Percentiles rank a stretch among this genome's conserved stretches.
These are phyloP conservation scores for Temnothorax unifasciatus DNA, from an alignment of 2,888 invertebrate species.

Conservation along the genomic window DNA sequence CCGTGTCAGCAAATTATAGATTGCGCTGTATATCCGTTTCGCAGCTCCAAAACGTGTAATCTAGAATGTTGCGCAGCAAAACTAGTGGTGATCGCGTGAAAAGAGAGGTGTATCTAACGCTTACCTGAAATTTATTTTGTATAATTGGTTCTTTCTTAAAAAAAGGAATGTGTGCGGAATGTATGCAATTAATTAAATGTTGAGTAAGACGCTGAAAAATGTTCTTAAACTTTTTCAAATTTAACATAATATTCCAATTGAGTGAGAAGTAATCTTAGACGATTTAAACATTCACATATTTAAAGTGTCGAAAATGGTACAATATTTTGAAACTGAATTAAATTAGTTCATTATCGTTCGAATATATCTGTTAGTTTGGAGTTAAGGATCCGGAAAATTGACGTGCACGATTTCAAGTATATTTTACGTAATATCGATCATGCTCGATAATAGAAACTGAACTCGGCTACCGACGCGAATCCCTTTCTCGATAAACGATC, in stretches of 20 bases:
- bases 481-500: conserved; percentile 29
- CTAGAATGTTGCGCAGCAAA: not conserved
- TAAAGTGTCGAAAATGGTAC: not conserved
- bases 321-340: not conserved
- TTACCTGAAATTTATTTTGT: not conserved
- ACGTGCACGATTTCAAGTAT: conserved; percentile 3
- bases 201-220: not conserved
- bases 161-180: not conserved
- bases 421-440: conserved; percentile 30
- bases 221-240: not conserved
- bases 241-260: not conserved
- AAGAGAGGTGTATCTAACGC: not conserved
- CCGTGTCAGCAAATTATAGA: conserved; percentile 47
- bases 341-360: not conserved
- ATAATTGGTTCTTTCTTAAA: not conserved
- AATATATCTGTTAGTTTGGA: conserved; percentile 1
- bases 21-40: conserved; percentile 40
- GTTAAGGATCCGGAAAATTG: conserved; percentile 19
- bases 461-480: conserved; percentile 38
- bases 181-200: not conserved
- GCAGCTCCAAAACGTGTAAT: conserved; percentile 39
- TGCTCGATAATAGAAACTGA: conserved; percentile 42
- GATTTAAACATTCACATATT: not conserved
- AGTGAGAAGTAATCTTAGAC: not conserved
- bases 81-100: not conserved